phyloP scores from a whole-genome alignment of 2,113 vertebrate genomes.

The Chloropsis hardwickii region DNA sequence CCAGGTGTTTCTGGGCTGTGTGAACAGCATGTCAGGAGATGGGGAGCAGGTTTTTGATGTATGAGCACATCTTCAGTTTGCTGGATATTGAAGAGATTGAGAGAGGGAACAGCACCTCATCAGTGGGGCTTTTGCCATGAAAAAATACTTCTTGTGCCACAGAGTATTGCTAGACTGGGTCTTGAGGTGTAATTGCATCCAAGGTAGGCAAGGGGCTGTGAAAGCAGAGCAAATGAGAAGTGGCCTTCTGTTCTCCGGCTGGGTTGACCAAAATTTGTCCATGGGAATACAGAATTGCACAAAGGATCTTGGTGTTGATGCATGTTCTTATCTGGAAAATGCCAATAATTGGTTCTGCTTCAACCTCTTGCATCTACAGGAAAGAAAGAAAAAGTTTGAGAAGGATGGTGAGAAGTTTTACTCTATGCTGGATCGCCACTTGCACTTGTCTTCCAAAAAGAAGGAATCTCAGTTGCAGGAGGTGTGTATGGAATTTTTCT shows the following conservation, averaged over 20 bases:
- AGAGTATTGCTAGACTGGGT: background rate
- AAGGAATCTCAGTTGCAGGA: slow-evolving; percentile 94
- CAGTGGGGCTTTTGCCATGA: background rate
- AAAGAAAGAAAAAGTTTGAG: slow-evolving; percentile 95
- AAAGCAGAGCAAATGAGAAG: background rate
- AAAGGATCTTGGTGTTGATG: background rate
- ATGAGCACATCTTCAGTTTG: background rate
- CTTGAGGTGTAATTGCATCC: background rate
- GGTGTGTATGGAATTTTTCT: slow-evolving; percentile 63
- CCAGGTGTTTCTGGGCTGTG: background rate
- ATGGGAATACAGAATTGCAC: background rate
- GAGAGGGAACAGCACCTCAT: background rate
- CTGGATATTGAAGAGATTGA: background rate
- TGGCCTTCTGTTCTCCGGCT: background rate
- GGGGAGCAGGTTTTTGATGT: background rate
- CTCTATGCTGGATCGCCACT: slow-evolving; percentile 90
- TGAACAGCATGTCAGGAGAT: background rate
- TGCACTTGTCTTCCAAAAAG: slow-evolving; percentile 93
- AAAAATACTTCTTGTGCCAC: background rate
- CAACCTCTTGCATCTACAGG: slow-evolving; percentile 72
- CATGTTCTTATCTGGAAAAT: background rate
- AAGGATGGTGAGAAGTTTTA: slow-evolving; percentile 96
- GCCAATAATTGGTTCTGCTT: background rate
- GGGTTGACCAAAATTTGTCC: background rate
- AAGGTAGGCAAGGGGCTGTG: background rate